Percentiles rank a stretch among this genome's conserved stretches.
phyloP scores from a whole-genome alignment of 2,797 vertebrate genomes.

The Microctenopoma lineatum region DNA sequence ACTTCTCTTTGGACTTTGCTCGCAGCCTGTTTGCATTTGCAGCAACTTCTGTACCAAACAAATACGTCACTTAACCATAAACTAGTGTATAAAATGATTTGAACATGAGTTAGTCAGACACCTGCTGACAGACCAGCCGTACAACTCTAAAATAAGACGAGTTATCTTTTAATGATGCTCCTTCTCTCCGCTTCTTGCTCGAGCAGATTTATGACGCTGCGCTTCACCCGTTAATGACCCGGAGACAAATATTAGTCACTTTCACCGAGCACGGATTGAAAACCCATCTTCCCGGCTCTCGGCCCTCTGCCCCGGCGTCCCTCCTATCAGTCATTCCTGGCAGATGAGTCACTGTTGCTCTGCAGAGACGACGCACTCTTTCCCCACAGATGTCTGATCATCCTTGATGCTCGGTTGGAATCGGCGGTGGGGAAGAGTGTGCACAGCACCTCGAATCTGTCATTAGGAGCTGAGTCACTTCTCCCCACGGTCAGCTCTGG shows the following conservation, averaged over 20 bases:
- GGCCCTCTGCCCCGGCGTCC: conserved; percentile 27
- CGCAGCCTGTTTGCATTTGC: no score
- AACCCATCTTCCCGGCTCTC: conserved; percentile 19
- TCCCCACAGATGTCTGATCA: conserved; percentile 20
- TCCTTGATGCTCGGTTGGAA: no score
- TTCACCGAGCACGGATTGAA: conserved; percentile 29
- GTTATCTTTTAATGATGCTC: not conserved
- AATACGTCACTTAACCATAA: no score
- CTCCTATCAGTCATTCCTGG: conserved; percentile 51
- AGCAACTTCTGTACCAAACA: no score
- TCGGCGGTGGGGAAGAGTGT: not conserved
- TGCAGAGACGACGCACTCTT: conserved; percentile 45
- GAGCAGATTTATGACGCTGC: conserved; percentile 18
- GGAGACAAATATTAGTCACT: conserved; percentile 38
- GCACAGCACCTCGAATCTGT: not conserved
- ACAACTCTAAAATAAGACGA: no score
- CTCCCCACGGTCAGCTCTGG: conserved; percentile 1
- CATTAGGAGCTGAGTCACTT: not conserved
- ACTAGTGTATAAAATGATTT: no score
- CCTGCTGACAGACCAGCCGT: no score
- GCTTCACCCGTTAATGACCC: conserved; percentile 26
- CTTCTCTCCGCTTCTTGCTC: not conserved
- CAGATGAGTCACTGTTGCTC: conserved; percentile 59
- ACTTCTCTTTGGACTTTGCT: no score
- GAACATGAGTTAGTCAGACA: no score